Base-by-base conservation (phyloP, 37 sponge, comb jelly and placozoan genomes). In the Cliona cf. orientalis region DNA sequence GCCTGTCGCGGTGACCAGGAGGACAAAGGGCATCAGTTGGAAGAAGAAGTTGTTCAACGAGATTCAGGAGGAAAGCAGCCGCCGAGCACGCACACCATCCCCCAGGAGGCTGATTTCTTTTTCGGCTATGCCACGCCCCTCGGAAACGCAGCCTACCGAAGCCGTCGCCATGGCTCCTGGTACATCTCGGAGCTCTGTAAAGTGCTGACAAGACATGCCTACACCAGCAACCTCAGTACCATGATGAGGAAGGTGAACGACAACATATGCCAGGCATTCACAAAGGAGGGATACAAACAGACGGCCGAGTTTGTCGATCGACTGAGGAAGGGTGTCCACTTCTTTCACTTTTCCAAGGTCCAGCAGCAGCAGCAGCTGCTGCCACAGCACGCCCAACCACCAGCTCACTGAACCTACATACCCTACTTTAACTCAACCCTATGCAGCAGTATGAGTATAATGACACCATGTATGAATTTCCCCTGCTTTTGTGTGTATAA, bases 1-100 rank as follows among this genome's bases (percentile, higher is more conserved):
- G 96, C 96, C 32, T 95, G 96, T 73, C 74, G 96, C 7, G 96
- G 96, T 45, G 88, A 88, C 19, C 43, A 34, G 33, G 92, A 91
- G 39, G 86, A 82, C 32, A 74, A 42, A 23, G 95, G 95, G 0
- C 42, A 82, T 26, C 45, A 71, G 14, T n/a, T n/a, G n/a, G n/a
- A n/a, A n/a, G n/a, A n/a, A n/a, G n/a, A n/a, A n/a, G n/a, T n/a
- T n/a, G 40, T 78, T 32, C 72, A 70, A 28, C 84, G 63, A 7
- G 84, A 83, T 33, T 57, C 59, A 14, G 86, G 59, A 3, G 77
- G 63, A 6, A 12, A 44, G 0, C 76, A 19, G 11, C n/a, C n/a
- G n/a, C n/a, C n/a, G n/a, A n/a, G n/a, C n/a, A n/a, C n/a, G n/a
- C n/a, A n/a, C n/a, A 85, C 72, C 11, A 87, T 95, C 28, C 95